Evolutionary conservation across 2,888 invertebrate genomes (phyloP).

Genomic region (Cephus sareptanus): DNA sequence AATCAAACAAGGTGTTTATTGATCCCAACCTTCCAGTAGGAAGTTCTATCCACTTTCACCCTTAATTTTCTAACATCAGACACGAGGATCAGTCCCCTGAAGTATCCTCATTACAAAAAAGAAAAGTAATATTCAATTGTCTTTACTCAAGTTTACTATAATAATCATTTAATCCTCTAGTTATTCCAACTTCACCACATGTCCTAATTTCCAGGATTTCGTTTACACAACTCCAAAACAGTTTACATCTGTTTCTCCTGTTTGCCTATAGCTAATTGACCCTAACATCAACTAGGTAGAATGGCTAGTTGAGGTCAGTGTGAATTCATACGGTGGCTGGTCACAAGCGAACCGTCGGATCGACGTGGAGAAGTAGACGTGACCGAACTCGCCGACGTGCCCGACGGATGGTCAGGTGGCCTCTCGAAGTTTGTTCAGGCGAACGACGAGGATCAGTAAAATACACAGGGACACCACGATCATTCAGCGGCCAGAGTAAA

Average conservation of each 20-base stretch:
- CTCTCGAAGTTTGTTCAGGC: constrained; percentile 48
- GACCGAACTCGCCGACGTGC: constrained; percentile 25
- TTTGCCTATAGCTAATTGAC: not conserved
- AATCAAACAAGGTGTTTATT: constrained; percentile 31
- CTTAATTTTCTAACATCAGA: not conserved
- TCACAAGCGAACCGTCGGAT: not conserved
- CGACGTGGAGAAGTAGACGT: not conserved
- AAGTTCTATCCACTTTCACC: not conserved
- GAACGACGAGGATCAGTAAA: constrained; percentile 42
- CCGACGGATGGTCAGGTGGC: constrained; percentile 47
- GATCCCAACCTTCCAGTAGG: constrained; percentile 19
- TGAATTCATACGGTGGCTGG: not conserved
- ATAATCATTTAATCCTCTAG: not conserved
- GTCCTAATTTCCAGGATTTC: not conserved
- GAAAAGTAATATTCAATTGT: not conserved
- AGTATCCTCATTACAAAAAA: not conserved
- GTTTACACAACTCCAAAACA: not conserved
- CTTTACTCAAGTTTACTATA: not conserved
- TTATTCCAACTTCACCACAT: not conserved
- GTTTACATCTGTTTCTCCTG: not conserved
- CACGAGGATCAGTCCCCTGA: not conserved
- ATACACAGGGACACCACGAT: constrained; percentile 28
- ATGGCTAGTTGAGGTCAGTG: not conserved
- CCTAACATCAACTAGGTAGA: not conserved
- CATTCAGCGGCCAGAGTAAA: not conserved